Evolutionary conservation across 2,888 invertebrate species (phyloP).

Genomic region (Tiliacea aurago): DNA sequence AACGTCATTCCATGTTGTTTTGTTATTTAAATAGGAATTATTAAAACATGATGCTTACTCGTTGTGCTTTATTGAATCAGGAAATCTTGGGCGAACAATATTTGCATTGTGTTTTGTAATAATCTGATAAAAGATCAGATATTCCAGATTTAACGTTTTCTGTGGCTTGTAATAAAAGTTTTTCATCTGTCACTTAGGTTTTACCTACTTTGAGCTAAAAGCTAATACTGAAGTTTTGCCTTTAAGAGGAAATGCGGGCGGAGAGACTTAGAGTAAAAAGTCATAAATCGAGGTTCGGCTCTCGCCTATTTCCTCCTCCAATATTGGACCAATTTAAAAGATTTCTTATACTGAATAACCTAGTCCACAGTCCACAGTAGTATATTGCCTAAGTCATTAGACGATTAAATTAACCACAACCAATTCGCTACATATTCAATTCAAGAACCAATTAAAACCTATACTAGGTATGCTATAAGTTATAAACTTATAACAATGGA

Average conservation of each 20-base stretch:
- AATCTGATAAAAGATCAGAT: neutral
- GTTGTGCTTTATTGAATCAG: constrained; percentile 26
- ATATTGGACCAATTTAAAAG: no score
- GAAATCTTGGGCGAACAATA: constrained; percentile 31
- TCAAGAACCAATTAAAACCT: constrained; percentile 1
- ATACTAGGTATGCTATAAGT: neutral
- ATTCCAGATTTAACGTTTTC: neutral
- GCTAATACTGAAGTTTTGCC: neutral
- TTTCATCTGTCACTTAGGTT: neutral
- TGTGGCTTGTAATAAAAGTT: neutral
- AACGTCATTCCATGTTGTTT: constrained; percentile 41
- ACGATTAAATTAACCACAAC: constrained; percentile 1
- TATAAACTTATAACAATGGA: neutral
- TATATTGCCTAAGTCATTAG: neutral
- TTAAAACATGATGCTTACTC: constrained; percentile 33
- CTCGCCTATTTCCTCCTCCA: no score
- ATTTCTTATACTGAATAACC: no score
- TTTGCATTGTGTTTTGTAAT: constrained; percentile 15
- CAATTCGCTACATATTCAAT: neutral
- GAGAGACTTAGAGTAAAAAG: no score
- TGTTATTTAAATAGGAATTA: constrained; percentile 46
- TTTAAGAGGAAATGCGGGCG: no score
- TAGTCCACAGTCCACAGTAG: constrained; percentile 7
- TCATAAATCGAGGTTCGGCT: no score
- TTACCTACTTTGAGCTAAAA: neutral